A percentile compares a stretch with the other conserved stretches of the same genome.
phyloP scores from a whole-genome alignment of 2,888 invertebrate species.

The Drosophila picticornis region DNA sequence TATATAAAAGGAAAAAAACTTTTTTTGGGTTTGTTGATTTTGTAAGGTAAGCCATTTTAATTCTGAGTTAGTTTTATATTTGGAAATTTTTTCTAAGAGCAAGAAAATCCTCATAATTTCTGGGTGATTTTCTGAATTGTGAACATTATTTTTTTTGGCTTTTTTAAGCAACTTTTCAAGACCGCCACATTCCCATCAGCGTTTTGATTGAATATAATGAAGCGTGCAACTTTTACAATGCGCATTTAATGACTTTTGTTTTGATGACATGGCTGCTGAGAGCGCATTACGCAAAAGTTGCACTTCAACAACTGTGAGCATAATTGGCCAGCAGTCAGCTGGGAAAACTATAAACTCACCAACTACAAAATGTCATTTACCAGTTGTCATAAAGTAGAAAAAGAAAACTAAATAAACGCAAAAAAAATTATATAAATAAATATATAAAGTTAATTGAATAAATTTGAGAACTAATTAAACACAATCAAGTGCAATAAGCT shows the following conservation, averaged over 20 bases:
- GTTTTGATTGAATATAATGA: constrained; percentile 52
- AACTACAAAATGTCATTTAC: neutral
- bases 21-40: neutral
- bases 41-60: neutral
- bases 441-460: neutral
- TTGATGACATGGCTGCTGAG: constrained; percentile 27
- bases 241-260: constrained; percentile 46
- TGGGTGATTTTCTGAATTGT: constrained; percentile 1
- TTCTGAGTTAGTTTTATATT: neutral
- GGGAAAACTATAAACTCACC: neutral
- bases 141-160: constrained; percentile 32
- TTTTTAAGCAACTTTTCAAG: neutral
- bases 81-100: neutral
- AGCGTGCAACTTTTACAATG: constrained; percentile 52
- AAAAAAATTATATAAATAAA: neutral
- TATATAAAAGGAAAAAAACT: neutral
- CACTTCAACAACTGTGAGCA: constrained; percentile 14
- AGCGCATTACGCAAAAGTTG: constrained; percentile 46
- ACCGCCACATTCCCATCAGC: neutral
- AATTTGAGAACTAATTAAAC: neutral
- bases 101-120: neutral
- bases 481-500: neutral
- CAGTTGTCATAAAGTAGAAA: neutral
- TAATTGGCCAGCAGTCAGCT: constrained; percentile 36
- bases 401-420: neutral